phyloP scores from a whole-genome alignment of 2,797 vertebrate genomes.

The Perodicticus potto region DNA sequence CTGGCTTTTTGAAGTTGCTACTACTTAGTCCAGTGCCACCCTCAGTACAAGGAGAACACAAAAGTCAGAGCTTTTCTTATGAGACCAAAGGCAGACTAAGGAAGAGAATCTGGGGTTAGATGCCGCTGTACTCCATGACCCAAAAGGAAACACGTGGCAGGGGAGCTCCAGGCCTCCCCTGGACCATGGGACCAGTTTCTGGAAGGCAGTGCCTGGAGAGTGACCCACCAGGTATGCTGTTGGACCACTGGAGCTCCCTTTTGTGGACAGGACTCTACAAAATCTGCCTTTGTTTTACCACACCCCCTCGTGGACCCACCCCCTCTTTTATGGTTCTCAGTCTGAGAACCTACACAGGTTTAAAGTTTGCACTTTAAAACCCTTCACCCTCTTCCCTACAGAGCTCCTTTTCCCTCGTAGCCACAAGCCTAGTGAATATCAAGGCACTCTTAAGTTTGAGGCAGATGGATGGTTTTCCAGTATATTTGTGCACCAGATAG shows the following conservation, averaged over 20 bases:
- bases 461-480: not conserved
- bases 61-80: not conserved
- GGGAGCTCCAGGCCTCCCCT: not conserved
- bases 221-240: not conserved
- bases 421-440: fast-evolving
- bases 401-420: not conserved
- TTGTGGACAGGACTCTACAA: not conserved
- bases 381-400: not conserved
- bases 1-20: not conserved
- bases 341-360: not conserved
- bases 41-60: not conserved
- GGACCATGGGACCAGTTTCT: not conserved
- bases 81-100: not conserved
- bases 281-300: not conserved
- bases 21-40: not conserved
- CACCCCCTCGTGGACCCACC: fast-evolving
- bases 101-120: not conserved
- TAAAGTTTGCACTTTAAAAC: not conserved
- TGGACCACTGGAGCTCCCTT: not conserved
- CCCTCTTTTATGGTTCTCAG: not conserved
- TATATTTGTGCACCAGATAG: not conserved
- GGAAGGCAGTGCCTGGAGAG: not conserved
- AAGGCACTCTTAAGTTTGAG: not conserved
- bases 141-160: not conserved
- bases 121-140: not conserved